Evolutionary conservation across 2,113 vertebrate genomes (phyloP).

Genomic region (Pycnonotus jocosus): DNA sequence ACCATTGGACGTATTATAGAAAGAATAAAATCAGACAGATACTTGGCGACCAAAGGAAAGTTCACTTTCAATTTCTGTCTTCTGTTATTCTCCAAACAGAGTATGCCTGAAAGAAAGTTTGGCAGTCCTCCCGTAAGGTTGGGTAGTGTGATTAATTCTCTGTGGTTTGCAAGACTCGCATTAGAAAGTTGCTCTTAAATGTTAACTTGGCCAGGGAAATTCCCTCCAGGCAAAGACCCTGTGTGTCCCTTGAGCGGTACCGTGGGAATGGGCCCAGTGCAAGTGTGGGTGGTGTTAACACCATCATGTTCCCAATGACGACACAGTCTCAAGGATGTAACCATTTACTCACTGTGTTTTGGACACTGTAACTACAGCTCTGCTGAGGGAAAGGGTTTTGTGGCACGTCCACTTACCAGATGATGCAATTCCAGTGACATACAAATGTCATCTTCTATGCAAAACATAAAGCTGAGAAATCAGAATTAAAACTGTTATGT

Average conservation of each 20-base stretch:
- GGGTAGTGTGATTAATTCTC: conserved; percentile 45
- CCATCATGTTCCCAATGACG: background rate
- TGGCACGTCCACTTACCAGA: background rate
- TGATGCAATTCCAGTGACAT: conserved; percentile 43
- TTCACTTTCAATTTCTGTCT: background rate
- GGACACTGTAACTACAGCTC: conserved; percentile 50
- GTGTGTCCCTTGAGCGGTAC: conserved; percentile 14
- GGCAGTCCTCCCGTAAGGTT: conserved; percentile 7
- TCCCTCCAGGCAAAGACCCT: conserved; percentile 40
- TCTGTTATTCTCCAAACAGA: background rate
- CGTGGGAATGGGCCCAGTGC: conserved; percentile 46
- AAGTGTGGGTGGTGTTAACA: conserved; percentile 1
- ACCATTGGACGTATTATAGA: background rate
- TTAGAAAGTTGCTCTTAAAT: conserved; percentile 49
- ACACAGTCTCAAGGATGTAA: background rate
- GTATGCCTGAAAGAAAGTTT: conserved; percentile 24
- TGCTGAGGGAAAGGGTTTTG: background rate
- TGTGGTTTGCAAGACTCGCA: conserved; percentile 41
- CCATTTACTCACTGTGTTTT: conserved; percentile 32
- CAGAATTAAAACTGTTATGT: background rate
- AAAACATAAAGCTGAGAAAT: conserved; percentile 12
- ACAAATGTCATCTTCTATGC: background rate
- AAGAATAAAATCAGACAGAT: background rate
- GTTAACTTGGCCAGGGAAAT: conserved; percentile 36
- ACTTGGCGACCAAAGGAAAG: background rate